Conservation (phyloP, 2,888 invertebrate genomes). For the Nipponacmea schrenckii region DNA sequence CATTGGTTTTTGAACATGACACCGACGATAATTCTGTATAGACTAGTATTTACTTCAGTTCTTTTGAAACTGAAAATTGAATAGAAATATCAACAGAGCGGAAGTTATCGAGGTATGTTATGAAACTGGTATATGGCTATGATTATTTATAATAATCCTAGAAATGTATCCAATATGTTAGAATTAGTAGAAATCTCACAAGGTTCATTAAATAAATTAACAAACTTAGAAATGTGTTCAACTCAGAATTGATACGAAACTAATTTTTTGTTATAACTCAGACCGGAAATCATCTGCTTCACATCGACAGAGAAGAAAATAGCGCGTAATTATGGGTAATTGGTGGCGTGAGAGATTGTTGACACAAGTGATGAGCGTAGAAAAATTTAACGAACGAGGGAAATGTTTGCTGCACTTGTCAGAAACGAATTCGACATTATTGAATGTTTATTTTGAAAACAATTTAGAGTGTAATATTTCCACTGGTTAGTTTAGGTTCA, state of each 20-base stretch:
- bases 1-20: too few species aligned
- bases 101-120: too few species aligned
- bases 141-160: too few species aligned
- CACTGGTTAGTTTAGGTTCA: background rate
- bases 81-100: too few species aligned
- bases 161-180: too few species aligned
- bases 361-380: background rate
- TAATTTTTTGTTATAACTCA: constrained; percentile 9
- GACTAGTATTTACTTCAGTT: too few species aligned
- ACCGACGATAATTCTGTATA: too few species aligned
- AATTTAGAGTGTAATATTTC: constrained; percentile 16
- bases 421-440: constrained; percentile 13
- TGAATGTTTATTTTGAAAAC: constrained; percentile 21
- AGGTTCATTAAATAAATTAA: too few species aligned
- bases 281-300: constrained; percentile 19
- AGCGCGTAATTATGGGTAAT: constrained; percentile 18
- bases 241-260: constrained; percentile 6
- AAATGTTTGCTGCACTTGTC: constrained; percentile 15
- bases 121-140: too few species aligned
- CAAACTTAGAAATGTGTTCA: too few species aligned
- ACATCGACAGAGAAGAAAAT: constrained; percentile 12
- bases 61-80: too few species aligned
- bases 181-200: too few species aligned
- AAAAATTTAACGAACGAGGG: background rate
- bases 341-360: constrained; percentile 13